Percentiles rank a stretch among this genome's conserved stretches.
Evolutionary conservation across 2,888 invertebrate species (phyloP).

Genomic region (Lasioglossum oenotherae): DNA sequence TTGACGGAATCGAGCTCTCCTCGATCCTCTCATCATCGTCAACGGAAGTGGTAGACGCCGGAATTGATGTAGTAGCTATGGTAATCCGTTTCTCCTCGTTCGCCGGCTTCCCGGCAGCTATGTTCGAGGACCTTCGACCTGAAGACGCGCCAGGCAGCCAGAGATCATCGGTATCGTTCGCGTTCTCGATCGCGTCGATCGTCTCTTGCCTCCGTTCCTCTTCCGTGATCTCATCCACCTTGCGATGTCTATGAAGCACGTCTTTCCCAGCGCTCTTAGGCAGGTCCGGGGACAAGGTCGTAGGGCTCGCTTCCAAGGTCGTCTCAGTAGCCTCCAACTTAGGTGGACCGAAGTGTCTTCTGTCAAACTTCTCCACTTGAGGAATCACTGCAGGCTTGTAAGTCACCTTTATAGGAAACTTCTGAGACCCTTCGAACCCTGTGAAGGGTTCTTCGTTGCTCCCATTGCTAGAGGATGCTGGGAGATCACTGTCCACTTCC

Average conservation of each 20-base stretch:
- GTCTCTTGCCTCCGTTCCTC: constrained; percentile 32
- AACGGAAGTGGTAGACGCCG: constrained; percentile 15
- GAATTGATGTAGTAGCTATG: neutral
- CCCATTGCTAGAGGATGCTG: constrained; percentile 34
- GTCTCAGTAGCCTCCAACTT: constrained; percentile 68
- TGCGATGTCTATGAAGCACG: constrained; percentile 68
- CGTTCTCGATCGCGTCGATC: constrained; percentile 40
- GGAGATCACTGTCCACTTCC: constrained; percentile 23
- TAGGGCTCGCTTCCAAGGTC: constrained; percentile 38
- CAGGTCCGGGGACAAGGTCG: constrained; percentile 67
- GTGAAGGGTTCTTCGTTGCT: constrained; percentile 70
- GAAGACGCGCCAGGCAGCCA: constrained; percentile 60
- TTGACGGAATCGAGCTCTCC: constrained; percentile 37
- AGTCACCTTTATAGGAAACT: constrained; percentile 75
- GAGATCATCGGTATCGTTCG: constrained; percentile 52
- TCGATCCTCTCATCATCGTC: constrained; percentile 8
- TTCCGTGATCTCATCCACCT: constrained; percentile 54
- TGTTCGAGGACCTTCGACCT: constrained; percentile 44
- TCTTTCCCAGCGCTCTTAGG: constrained; percentile 76
- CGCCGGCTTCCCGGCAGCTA: constrained; percentile 22
- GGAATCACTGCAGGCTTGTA: constrained; percentile 66
- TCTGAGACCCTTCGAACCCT: constrained; percentile 77
- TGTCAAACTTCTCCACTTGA: constrained; percentile 78
- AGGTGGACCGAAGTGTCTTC: constrained; percentile 79
- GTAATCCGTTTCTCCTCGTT: constrained; percentile 39